phyloP scores from a whole-genome alignment of 2,888 invertebrate genomes.

The Craniophora ligustri region DNA sequence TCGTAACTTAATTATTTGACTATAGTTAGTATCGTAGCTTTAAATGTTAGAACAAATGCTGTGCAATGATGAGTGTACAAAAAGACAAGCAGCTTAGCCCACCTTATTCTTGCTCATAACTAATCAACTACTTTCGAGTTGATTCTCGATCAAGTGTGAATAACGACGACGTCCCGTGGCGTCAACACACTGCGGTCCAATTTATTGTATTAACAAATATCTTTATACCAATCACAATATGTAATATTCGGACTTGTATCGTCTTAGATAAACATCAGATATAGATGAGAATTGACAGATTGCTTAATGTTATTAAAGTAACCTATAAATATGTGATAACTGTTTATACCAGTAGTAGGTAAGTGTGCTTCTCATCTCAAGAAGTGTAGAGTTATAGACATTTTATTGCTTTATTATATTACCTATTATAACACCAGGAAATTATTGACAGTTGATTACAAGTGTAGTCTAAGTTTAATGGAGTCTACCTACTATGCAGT shows the following conservation, averaged over 20 bases:
- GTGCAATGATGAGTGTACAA: constrained; percentile 4
- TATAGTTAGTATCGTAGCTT: not conserved
- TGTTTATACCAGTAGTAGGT: constrained; percentile 2
- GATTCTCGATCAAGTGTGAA: constrained; percentile 36
- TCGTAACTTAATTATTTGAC: not conserved
- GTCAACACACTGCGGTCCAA: constrained; percentile 13
- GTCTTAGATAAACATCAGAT: constrained; percentile 32
- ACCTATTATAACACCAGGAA: constrained; percentile 12
- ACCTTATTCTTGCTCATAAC: constrained; percentile 18
- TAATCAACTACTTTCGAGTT: constrained; percentile 23
- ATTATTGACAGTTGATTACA: not conserved
- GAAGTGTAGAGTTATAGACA: constrained; percentile 2
- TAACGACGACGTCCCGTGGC: constrained; percentile 23
- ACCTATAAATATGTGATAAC: constrained; percentile 13
- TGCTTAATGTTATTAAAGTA: constrained; percentile 18
- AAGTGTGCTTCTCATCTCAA: too few species aligned
- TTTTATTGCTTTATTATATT: constrained; percentile 7
- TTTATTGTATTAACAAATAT: constrained; percentile 26
- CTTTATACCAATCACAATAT: constrained; percentile 16
- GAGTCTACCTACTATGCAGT: not conserved
- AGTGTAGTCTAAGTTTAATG: not conserved
- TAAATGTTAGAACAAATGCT: not conserved
- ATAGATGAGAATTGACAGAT: constrained; percentile 26
- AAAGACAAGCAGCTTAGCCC: constrained; percentile 9
- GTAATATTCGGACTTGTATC: constrained; percentile 15